Base-by-base conservation (phyloP, 2,888 invertebrate genomes). In the Adelphocoris suturalis region DNA sequence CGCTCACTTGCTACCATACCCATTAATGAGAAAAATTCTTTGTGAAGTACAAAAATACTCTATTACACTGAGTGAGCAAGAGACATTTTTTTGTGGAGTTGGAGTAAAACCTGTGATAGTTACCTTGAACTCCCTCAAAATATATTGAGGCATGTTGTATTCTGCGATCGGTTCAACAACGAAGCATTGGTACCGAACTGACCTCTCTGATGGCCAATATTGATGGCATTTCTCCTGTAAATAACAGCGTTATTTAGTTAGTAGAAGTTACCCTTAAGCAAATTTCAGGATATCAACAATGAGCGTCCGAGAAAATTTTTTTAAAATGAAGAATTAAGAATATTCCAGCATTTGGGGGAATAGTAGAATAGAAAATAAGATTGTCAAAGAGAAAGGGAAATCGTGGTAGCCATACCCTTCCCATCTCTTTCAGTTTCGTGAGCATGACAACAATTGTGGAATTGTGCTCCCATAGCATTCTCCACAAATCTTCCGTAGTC, bases 401-500 rank as follows among this genome's bases (percentile, higher is more conserved):
- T 37, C 7, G 37, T 37, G 37, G 7, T 37, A 37, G 37, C 37
- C 97, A 95, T 94, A 98, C 98, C 93, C 99, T 95, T 93, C 99
- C 99, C 98, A 99, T 98, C 94, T 99, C 99, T 93, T 99, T 97
- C 90, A 99, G 95, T 93, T 99, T 99, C 19, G 99, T 99, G 92
- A 99, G 94, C 99, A 99, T 99, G 47, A 99, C 99, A 91, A 99
- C 97, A 93, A 99, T 99, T 68, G 99, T 99, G 0, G 99, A 99
- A 93, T 99, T 99, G 93, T 99, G 99, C 93, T 99, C 99, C 99
- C 99, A 99, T 76, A 99, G 95, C 99, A 99, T 99, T 91, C 99
- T 95, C 99, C 99, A 99, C 93, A 99, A 98, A 93, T 99, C 99
- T 92, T 99, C 99, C 0, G 98, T 98, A 0, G 99, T 99, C 93